A percentile compares a stretch with the other conserved stretches of the same genome.
Evolutionary conservation across 2,888 invertebrate genomes (phyloP).

Genomic region (Ophioninae sp.): DNA sequence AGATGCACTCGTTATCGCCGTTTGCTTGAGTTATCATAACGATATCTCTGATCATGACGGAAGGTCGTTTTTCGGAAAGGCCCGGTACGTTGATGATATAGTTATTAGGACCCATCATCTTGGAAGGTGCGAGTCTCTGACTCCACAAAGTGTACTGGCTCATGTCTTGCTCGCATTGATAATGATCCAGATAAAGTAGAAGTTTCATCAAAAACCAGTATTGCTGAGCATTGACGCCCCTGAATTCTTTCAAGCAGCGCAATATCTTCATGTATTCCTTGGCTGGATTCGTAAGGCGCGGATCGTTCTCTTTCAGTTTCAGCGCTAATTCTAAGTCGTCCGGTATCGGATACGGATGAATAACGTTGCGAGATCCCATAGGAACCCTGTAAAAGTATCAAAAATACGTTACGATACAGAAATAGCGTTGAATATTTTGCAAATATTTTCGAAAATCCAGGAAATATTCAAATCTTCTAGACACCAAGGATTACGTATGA

Average conservation of each 20-base stretch:
- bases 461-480: no score
- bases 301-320: constrained; percentile 4
- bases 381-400: constrained; percentile 24
- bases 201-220: constrained; percentile 69
- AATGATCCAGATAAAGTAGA: constrained; percentile 68
- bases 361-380: neutral
- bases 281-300: neutral
- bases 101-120: neutral
- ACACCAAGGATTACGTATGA: no score
- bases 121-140: constrained; percentile 42
- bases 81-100: constrained; percentile 64
- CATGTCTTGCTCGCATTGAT: constrained; percentile 55
- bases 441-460: neutral
- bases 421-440: neutral
- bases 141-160: constrained; percentile 48
- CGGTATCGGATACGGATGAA: constrained; percentile 21
- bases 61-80: constrained; percentile 63
- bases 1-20: constrained; percentile 1
- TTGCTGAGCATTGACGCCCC: constrained; percentile 49
- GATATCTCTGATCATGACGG: constrained; percentile 45
- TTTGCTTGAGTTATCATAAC: constrained; percentile 39
- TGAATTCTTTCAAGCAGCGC: constrained; percentile 55
- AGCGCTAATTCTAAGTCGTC: constrained; percentile 51
- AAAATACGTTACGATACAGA: neutral
- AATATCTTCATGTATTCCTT: constrained; percentile 62